Evolutionary conservation across 2,888 invertebrate species (phyloP).

Genomic region (Ceraclea dissimilis): DNA sequence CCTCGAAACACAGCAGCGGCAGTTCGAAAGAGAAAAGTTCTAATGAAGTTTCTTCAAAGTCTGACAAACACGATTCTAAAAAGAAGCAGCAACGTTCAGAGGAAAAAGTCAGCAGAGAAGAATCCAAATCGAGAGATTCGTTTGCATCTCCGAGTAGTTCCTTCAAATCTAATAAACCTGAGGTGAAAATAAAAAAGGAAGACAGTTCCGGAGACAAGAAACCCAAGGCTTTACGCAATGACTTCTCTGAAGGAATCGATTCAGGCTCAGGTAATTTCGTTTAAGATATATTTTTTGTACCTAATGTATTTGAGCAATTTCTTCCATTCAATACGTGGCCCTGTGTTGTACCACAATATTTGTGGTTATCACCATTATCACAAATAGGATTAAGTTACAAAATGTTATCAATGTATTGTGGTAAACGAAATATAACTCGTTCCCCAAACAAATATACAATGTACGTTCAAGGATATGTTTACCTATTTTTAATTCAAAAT

Average conservation of each 20-base stretch:
- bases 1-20: slow-evolving; percentile 29
- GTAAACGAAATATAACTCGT: too few relatives aligned
- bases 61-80: not conserved
- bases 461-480: too few relatives aligned
- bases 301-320: not conserved
- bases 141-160: slow-evolving; percentile 24
- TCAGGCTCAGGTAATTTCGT: slow-evolving; percentile 52
- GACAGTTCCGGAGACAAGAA: slow-evolving; percentile 29
- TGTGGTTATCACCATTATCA: too few relatives aligned
- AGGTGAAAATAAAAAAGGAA: not conserved
- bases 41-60: slow-evolving; percentile 26
- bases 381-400: too few relatives aligned
- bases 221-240: slow-evolving; percentile 37
- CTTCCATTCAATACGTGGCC: too few relatives aligned
- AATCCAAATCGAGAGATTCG: slow-evolving; percentile 32
- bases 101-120: slow-evolving; percentile 32
- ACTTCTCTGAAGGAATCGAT: slow-evolving; percentile 59
- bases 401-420: too few relatives aligned
- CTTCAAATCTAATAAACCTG: not conserved
- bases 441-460: too few relatives aligned
- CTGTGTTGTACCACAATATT: too few relatives aligned
- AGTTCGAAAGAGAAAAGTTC: slow-evolving; percentile 32
- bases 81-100: slow-evolving; percentile 31
- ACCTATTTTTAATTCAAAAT: too few relatives aligned
- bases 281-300: not conserved